phyloP scores from a whole-genome alignment of 2,888 invertebrate species.

The Sphinx pinastri region DNA sequence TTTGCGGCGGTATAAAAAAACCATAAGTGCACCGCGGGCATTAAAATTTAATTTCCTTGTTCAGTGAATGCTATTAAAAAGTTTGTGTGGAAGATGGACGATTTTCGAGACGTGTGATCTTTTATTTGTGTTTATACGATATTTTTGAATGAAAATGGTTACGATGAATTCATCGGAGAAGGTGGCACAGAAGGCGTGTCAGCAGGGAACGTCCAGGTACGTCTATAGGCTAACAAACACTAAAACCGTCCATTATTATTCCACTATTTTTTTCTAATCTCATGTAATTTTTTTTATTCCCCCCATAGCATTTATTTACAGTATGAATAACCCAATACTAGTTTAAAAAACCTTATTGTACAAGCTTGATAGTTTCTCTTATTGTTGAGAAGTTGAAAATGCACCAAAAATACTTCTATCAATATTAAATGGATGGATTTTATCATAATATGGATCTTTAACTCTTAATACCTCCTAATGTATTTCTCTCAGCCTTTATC shows the following conservation, averaged over 20 bases:
- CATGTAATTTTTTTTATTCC: too few relatives aligned
- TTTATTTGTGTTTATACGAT: slow-evolving; percentile 23
- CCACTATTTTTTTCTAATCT: neutral
- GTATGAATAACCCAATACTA: too few relatives aligned
- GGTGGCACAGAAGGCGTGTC: slow-evolving; percentile 82
- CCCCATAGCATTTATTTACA: too few relatives aligned
- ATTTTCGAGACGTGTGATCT: neutral
- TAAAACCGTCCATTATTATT: neutral
- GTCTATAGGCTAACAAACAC: neutral
- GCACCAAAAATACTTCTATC: too few relatives aligned
- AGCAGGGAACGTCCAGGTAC: slow-evolving; percentile 79
- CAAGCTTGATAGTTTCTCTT: too few relatives aligned
- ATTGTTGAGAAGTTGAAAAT: too few relatives aligned
- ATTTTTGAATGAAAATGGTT: slow-evolving; percentile 71
- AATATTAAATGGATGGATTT: too few relatives aligned
- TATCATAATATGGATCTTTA: too few relatives aligned
- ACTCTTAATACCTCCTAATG: too few relatives aligned
- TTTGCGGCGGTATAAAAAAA: slow-evolving; percentile 8
- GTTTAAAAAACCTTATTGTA: too few relatives aligned
- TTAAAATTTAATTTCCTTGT: slow-evolving; percentile 3
- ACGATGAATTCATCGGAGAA: slow-evolving; percentile 82
- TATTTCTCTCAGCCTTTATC: too few relatives aligned
- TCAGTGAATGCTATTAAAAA: neutral
- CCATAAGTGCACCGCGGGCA: slow-evolving; percentile 9
- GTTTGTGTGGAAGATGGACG: slow-evolving; percentile 6